These are phyloP conservation scores for Sisyra nigra DNA, from an alignment of 2,888 invertebrate genomes.

Conservation along the genomic window DNA sequence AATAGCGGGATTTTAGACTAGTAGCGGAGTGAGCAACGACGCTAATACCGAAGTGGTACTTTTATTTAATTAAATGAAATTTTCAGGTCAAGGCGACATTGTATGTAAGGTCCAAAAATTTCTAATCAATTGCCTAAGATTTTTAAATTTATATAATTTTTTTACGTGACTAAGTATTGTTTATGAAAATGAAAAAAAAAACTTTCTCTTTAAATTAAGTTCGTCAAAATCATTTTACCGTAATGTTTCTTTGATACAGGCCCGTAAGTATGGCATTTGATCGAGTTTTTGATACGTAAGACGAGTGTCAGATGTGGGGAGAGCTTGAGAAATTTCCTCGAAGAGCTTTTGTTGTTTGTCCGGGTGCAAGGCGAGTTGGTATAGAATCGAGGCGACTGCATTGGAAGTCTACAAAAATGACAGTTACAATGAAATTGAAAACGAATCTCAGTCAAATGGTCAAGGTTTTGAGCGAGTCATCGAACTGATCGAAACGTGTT, in stretches of 20 bases:
- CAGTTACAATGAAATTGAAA: not conserved
- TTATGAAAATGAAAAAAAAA: too few species aligned
- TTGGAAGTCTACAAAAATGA: constrained; percentile 52
- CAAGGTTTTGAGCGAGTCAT: not conserved
- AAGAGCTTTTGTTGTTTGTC: constrained; percentile 45
- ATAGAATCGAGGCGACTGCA: constrained; percentile 54
- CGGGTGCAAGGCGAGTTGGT: constrained; percentile 49
- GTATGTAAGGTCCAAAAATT: too few species aligned
- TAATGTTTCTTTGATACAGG: constrained; percentile 58
- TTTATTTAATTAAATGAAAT: too few species aligned
- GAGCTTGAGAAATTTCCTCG: constrained; percentile 34
- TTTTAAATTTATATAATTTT: too few species aligned
- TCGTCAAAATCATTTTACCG: constrained; percentile 28
- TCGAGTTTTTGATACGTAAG: constrained; percentile 40
- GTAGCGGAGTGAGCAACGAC: too few species aligned
- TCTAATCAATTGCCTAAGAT: too few species aligned
- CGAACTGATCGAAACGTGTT: not conserved
- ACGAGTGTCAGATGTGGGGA: constrained; percentile 29
- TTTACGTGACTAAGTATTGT: too few species aligned
- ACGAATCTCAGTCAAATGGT: not conserved
- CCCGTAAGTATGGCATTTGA: constrained; percentile 49
- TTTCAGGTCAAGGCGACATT: too few species aligned
- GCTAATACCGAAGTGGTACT: too few species aligned
- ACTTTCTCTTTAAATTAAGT: too few species aligned
- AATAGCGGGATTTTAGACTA: too few species aligned